A percentile compares a stretch with the other conserved stretches of the same genome.
Conservation (phyloP, 2,113 vertebrate genomes). For the Protomyctophum bolini region DNA sequence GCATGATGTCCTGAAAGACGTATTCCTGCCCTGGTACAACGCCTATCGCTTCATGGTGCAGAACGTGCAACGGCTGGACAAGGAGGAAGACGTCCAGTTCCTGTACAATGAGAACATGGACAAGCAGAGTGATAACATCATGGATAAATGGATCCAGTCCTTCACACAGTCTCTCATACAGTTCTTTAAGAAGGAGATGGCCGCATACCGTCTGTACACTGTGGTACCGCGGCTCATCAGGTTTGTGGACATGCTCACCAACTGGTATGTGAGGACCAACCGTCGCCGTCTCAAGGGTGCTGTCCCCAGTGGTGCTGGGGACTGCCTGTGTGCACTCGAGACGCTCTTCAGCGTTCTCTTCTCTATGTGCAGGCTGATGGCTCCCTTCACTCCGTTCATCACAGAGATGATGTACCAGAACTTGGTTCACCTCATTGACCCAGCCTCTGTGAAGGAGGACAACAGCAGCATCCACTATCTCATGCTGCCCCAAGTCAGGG, state of each 20-base stretch:
- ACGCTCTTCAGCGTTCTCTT: slow-evolving; percentile 95
- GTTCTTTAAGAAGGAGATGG: slow-evolving; percentile 95
- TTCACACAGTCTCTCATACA: slow-evolving; percentile 95
- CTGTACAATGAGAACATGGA: slow-evolving; percentile 87
- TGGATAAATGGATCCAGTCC: slow-evolving; percentile 97
- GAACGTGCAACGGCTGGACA: slow-evolving; percentile 89
- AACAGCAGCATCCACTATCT: slow-evolving; percentile 95
- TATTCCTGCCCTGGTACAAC: slow-evolving; percentile 98
- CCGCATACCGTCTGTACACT: slow-evolving; percentile 94
- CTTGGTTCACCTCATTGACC: slow-evolving; percentile 89
- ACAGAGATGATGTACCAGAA: slow-evolving; percentile 99
- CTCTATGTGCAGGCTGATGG: slow-evolving; percentile 97
- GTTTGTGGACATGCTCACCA: slow-evolving; percentile 96
- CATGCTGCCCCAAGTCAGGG: slow-evolving; percentile 92
- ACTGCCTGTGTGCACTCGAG: slow-evolving; percentile 93
- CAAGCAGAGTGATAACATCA: slow-evolving; percentile 89
- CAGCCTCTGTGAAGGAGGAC: slow-evolving; percentile 87
- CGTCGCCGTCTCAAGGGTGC: slow-evolving; percentile 96
- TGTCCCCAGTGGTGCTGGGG: slow-evolving; percentile 87
- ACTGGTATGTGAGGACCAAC: slow-evolving; percentile 98
- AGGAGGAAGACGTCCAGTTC: slow-evolving; percentile 89
- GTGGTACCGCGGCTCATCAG: slow-evolving; percentile 96
- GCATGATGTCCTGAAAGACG: slow-evolving; percentile 93
- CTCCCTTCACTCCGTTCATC: slow-evolving; percentile 97
- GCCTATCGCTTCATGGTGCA: slow-evolving; percentile 97